Base-by-base conservation (phyloP, 2,888 invertebrate genomes). In the Glaucopsyche alexis region DNA sequence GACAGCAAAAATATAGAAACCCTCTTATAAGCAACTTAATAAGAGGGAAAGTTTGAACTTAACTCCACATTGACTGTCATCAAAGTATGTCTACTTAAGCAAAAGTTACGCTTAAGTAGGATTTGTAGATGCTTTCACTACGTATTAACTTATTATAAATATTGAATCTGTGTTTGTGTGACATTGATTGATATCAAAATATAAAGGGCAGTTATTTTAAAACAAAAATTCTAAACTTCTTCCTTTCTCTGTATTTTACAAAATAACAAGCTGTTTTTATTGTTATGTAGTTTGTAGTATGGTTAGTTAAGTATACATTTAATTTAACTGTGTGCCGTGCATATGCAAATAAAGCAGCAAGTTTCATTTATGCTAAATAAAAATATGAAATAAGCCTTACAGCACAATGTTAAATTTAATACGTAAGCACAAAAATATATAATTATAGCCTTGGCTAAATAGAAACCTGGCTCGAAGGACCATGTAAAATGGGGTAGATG, bases 71-170 rank as follows among this genome's bases (percentile, higher is more conserved):
- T 85, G 85, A 86, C 85, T 86, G 88, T 88, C 89, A 88, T 91
- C 91, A 90, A 83, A 84, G 88, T 84, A 86, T 88, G 91, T 86
- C 89, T 90, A 91, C 91, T 92, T 91, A 87, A 84, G 82, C 83
- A 79, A 85, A 91, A 92, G 87, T 91, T 91, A 85, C 83, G 82
- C 82, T 82, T 91, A 92, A 93, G 92, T 91, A 90, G 91, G 91
- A 92, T 92, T 91, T 89, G 84, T 85, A 85, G 87, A 86, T 83
- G 85, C 87, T 87, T 86, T 69, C 29, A 69, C 38, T 69, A 69
- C 45, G 69, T 49, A 49, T 69, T 69, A 69, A 69, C 47, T 69
- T 69, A 49, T 69, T 69, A 69, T 69, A 69, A 69, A 49, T 69
- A 69, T 69, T 69, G 14, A 45, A 47, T 67, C 47, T 6, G 19